These are phyloP conservation scores for Aphyosemion australe DNA, from an alignment of 2,113 vertebrate species.

Conservation along the genomic window DNA sequence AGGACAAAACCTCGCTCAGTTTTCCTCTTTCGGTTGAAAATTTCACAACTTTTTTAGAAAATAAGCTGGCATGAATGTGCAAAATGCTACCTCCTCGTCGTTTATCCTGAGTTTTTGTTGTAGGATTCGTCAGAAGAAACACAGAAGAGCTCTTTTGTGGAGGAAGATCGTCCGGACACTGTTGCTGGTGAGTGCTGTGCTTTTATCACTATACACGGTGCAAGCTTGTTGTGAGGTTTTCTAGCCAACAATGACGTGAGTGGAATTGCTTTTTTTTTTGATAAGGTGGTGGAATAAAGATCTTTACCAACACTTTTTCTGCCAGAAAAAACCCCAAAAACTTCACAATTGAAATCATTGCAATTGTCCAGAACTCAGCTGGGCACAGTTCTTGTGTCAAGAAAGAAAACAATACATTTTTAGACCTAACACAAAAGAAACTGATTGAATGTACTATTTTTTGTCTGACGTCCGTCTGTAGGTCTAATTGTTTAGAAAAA, in stretches of 20 bases:
- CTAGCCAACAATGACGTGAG: conserved; percentile 11
- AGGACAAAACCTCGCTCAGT: no score
- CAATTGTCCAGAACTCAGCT: not conserved
- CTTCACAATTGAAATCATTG: conserved; percentile 3
- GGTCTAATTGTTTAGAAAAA: conserved; percentile 7
- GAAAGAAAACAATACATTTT: not conserved
- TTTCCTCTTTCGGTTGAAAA: not conserved
- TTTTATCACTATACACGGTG: conserved; percentile 6
- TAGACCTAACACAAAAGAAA: not conserved
- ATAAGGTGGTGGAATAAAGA: not conserved
- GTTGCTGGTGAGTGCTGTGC: not conserved
- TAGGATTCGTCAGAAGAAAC: not conserved
- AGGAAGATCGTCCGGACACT: not conserved
- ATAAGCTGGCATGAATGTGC: not conserved
- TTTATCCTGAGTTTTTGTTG: not conserved
- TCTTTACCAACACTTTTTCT: conserved; percentile 2
- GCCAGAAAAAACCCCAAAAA: not conserved
- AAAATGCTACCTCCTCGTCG: not conserved
- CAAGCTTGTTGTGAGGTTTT: conserved; percentile 7
- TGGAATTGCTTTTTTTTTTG: not conserved
- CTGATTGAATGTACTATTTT: not conserved
- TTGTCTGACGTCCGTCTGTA: not conserved
- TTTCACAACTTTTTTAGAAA: not conserved
- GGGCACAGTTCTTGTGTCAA: not conserved
- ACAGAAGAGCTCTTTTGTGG: not conserved